Evolutionary conservation across 2,113 vertebrate species (phyloP), one percentile per base, ranked within the genome.

Genomic region (Callorhinus ursinus): DNA sequence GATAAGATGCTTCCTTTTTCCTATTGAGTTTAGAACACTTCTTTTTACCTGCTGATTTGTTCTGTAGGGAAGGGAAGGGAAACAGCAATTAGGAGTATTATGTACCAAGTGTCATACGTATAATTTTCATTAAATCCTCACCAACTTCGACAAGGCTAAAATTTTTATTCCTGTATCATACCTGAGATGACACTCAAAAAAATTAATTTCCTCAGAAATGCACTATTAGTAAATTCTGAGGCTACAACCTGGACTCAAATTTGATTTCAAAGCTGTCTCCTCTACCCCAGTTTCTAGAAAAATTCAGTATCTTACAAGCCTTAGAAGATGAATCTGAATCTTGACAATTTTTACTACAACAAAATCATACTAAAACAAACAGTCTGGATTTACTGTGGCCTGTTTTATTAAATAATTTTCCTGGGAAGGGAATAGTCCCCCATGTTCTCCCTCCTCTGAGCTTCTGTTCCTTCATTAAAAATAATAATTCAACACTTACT

Each of bases 41-140:
- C 39, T 84, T 84, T 94, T 88, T 53, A 89, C 39, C 71, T 86
- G 26, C 31, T 72, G 57, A 89, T 81, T 46, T 42, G 16, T 89
- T 92, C 63, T 69, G 22, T 33, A 89, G 1, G 39, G 5, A 67
- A 97, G 11, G 8, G 33, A 90, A 81, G 7, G 39, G 53, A 89
- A 85, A 85, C 0, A 57, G 71, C 28, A 55, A 42, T 81, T 74
- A 89, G 12, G 51, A 26, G 51, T 22, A 81, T 53, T 76, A 77
- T 26, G 24, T 71, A 72, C 7, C 15, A 90, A 18, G 28, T 76
- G 90, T 74, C 81, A 81, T 53, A 65, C 3, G 49, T 12, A 39
- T 59, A 83, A 65, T 57, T 94, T 96, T 84, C 53, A 79, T 74
- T 92, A 88, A 79, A 15, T 80, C 49, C 51, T 88, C 21, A 85